These are phyloP conservation scores for Podargus strigoides DNA, from an alignment of 2,797 vertebrate genomes.

Conservation along the genomic window DNA sequence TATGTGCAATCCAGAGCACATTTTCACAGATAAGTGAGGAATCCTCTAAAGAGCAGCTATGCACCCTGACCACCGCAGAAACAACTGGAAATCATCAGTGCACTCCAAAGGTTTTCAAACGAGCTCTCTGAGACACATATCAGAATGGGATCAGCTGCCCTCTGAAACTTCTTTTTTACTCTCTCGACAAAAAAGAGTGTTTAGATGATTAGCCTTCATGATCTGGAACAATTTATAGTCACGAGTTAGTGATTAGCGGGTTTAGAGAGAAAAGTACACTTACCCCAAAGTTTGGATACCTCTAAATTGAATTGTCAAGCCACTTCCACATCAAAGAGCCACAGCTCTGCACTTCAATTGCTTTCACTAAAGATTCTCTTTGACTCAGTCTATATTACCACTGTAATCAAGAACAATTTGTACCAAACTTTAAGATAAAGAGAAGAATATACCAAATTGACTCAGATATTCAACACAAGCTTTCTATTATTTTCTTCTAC, in stretches of 20 bases:
- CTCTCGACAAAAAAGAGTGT: neutral
- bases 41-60: neutral
- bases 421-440: neutral
- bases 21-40: neutral
- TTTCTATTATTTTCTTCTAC: neutral
- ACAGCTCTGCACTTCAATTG: neutral
- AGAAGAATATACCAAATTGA: neutral
- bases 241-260: neutral
- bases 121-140: neutral
- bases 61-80: neutral
- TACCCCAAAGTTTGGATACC: neutral
- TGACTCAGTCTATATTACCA: neutral
- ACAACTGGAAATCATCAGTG: neutral
- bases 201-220: neutral
- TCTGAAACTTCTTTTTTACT: neutral
- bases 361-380: neutral
- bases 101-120: neutral
- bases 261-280: neutral
- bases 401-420: slow-evolving; percentile 4
- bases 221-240: neutral
- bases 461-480: neutral
- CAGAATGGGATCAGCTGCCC: neutral
- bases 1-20: neutral
- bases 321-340: neutral
- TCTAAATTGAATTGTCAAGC: neutral